phyloP scores from a whole-genome alignment of 2,797 vertebrate species.

The Austrolebias charrua region DNA sequence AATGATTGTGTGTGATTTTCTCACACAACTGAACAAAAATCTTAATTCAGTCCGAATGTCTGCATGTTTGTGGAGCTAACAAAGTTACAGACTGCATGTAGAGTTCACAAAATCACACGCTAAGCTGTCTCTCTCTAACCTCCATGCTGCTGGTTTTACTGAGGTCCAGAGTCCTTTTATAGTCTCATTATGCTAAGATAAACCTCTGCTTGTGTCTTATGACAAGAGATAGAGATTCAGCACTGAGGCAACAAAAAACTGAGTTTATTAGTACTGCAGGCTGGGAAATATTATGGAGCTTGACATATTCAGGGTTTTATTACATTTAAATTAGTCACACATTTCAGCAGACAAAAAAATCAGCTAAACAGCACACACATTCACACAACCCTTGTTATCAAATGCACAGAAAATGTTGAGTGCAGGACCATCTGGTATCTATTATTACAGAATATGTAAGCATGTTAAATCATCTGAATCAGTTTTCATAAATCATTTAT shows the following conservation, averaged over 20 bases:
- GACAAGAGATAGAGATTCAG: conserved; percentile 29
- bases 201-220: conserved; percentile 23
- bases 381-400: background rate
- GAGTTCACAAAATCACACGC: background rate
- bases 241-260: conserved; percentile 8
- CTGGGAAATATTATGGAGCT: background rate
- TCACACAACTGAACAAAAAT: conserved; percentile 8
- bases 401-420: background rate
- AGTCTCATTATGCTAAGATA: conserved; percentile 31
- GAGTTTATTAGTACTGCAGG: background rate
- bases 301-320: background rate
- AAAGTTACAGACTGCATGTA: background rate
- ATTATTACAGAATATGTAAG: too few relatives aligned
- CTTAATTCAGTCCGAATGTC: background rate
- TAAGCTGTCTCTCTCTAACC: background rate
- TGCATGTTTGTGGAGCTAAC: conserved; percentile 20
- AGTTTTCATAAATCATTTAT: too few relatives aligned
- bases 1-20: too few relatives aligned
- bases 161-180: conserved; percentile 65
- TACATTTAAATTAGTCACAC: conserved; percentile 1
- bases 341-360: background rate
- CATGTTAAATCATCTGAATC: too few relatives aligned
- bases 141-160: background rate
- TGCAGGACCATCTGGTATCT: too few relatives aligned
- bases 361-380: background rate